Percentiles rank a stretch among this genome's conserved stretches.
Evolutionary conservation across 2,797 vertebrate genomes (phyloP).

Genomic region (Oreochromis mossambicus): DNA sequence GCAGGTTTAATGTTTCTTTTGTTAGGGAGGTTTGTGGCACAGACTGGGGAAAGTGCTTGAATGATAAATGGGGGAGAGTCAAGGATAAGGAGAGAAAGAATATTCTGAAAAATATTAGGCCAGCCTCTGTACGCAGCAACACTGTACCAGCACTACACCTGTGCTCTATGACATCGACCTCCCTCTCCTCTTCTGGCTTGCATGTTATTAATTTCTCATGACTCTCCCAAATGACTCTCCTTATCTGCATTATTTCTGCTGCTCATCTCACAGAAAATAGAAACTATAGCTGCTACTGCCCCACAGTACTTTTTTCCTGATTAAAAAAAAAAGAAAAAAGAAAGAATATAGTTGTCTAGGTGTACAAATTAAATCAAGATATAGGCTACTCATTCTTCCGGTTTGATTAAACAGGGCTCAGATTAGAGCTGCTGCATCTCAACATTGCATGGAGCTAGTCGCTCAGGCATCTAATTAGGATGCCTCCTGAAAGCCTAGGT

Average conservation of each 20-base stretch:
- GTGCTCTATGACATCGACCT: not conserved
- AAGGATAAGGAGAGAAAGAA: not conserved
- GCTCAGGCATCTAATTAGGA: no score
- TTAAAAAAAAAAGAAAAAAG: no score
- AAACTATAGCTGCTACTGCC: not conserved
- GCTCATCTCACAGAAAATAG: not conserved
- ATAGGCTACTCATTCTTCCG: no score
- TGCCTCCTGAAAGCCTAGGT: no score
- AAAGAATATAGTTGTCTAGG: no score
- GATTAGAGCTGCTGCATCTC: no score
- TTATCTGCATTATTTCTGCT: not conserved
- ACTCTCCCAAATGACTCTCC: not conserved
- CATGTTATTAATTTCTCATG: slow-evolving; percentile 10
- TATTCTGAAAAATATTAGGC: slow-evolving; percentile 6
- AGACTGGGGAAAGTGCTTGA: not conserved
- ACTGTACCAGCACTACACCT: not conserved
- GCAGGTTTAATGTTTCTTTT: not conserved
- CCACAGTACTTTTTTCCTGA: not conserved
- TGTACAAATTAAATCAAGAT: no score
- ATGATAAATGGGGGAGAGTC: not conserved
- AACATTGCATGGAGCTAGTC: no score
- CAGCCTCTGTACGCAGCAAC: not conserved
- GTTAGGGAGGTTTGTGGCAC: not conserved
- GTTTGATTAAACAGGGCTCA: no score
- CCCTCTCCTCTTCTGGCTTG: not conserved